Base-by-base conservation (phyloP, 1,140 invertebrate species). In the Piezodorus guildinii region DNA sequence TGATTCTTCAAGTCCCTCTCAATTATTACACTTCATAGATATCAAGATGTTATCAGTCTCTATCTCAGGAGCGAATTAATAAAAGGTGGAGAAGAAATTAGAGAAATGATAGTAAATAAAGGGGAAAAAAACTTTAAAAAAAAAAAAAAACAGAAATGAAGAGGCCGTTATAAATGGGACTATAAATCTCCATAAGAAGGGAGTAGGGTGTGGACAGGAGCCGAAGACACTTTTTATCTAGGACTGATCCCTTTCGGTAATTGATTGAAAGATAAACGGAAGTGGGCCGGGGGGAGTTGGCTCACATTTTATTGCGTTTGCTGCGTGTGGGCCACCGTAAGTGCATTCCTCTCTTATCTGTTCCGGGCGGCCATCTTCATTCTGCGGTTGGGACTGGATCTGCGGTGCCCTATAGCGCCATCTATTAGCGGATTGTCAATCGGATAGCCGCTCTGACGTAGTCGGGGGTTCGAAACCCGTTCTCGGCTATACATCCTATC, bases 261-360 rank as follows among this genome's bases (percentile, higher is more conserved):
- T 49, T 49, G 46, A 49, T 49, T 49, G 46, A 49, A n/a, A 17
- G 46, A 49, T 49, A 49, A 49, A 19, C n/a, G 46, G 46, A 49
- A 49, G 46, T 49, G 46, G 46, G 46, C 10, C 1, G 46, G 34
- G 34, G 34, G 34, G 34, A 39, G 34, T 39, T 39, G 34, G 34
- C 34, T 49, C 10, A 49, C 46, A 49, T 49, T 49, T 49, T 49
- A 49, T n/a, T 49, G 46, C 46, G 21, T 49, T 49, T 49, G n/a
- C 46, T 49, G 46, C 16, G n/a, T 49, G 46, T 49, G 46, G n/a
- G 46, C 46, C 46, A 21, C 46, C n/a, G 46, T 49, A 49, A 49
- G 46, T 49, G 46, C 46, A 49, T 49, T 49, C 46, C 46, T 49
- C 3, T 19, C 46, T 49, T 49, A 49, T 49, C 46, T 39, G 12